Conservation (phyloP, 2,113 vertebrate species). For the Phyllopteryx taeniolatus region DNA sequence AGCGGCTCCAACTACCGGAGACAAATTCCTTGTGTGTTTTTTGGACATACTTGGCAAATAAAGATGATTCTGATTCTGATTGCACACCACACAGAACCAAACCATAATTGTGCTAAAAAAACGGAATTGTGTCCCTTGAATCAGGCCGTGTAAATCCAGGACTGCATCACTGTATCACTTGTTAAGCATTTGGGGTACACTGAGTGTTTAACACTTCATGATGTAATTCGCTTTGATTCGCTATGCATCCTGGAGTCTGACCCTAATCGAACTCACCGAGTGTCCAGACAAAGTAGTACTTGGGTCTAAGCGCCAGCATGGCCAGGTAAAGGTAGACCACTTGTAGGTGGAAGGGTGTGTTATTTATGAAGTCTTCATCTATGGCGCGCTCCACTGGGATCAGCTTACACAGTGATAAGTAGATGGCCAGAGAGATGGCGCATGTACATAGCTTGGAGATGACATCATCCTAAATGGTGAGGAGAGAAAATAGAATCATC, state of each 20-base stretch:
- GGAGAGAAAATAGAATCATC: background rate
- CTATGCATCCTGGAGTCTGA: background rate
- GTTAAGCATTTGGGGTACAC: background rate
- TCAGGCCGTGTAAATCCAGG: too few relatives aligned
- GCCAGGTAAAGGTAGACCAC: conserved; percentile 89
- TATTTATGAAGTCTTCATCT: conserved; percentile 78
- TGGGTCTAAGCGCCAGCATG: conserved; percentile 91
- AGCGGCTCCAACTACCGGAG: too few relatives aligned
- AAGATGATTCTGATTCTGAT: too few relatives aligned
- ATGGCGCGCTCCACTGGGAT: conserved; percentile 87
- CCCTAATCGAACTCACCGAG: conserved; percentile 80
- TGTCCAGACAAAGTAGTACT: conserved; percentile 98
- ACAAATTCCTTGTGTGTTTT: too few relatives aligned
- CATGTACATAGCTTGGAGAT: conserved; percentile 88
- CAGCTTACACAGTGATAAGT: conserved; percentile 82
- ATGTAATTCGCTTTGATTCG: background rate
- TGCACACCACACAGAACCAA: background rate
- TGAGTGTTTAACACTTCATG: background rate
- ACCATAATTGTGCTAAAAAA: background rate
- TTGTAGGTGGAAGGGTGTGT: conserved; percentile 81
- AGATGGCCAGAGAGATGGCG: conserved; percentile 83
- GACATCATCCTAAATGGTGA: conserved; percentile 77
- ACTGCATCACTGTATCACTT: too few relatives aligned
- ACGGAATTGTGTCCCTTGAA: too few relatives aligned
- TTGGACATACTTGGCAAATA: too few relatives aligned